phyloP scores from a whole-genome alignment of 2,113 vertebrate genomes.

The Calidris pygmaea region DNA sequence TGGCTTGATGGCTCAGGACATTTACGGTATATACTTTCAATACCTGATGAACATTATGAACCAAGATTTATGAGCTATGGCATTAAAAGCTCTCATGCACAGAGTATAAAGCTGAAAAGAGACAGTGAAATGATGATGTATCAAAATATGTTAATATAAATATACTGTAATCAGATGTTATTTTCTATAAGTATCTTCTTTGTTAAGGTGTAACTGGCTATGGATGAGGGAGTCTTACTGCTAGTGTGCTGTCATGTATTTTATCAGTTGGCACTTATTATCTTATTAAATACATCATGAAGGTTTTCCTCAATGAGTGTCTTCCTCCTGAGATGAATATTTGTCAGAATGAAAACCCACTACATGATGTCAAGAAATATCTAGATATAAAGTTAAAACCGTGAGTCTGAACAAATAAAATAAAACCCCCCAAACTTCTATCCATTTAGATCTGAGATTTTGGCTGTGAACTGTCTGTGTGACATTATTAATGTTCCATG shows the following conservation, averaged over 20 bases:
- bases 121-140: neutral
- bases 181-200: neutral
- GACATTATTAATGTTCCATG: neutral
- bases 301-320: neutral
- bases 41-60: neutral
- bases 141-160: neutral
- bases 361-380: neutral
- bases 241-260: neutral
- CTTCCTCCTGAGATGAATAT: neutral
- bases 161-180: neutral
- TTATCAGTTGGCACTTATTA: neutral
- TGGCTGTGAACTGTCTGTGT: neutral
- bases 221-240: neutral
- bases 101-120: neutral
- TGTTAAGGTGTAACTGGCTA: neutral
- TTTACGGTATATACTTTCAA: neutral
- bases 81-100: neutral
- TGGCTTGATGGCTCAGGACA: neutral
- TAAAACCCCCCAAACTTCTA: neutral
- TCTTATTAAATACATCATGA: neutral
- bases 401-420: neutral
- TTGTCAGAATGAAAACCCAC: neutral
- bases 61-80: neutral
- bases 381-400: neutral
- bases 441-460: neutral